Base-by-base conservation (phyloP, 1,140 invertebrate genomes). In the Aphaenogaster ashmeadi region DNA sequence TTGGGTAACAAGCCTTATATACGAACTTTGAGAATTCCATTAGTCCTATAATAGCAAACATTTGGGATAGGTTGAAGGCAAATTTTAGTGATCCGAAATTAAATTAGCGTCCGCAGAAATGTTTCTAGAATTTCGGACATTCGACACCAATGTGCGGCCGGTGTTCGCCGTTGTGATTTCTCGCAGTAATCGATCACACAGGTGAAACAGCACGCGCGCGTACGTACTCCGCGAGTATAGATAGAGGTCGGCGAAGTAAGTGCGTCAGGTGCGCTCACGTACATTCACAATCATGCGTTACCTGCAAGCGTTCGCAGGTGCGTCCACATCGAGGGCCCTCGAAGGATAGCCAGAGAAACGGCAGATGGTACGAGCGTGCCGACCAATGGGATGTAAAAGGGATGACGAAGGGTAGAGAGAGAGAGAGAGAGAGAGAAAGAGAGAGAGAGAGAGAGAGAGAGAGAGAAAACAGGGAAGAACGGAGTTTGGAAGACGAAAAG, bases 281-380 rank as follows among this genome's bases (percentile, higher is more conserved):
- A 52, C 62, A 44, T 56, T 77, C 38, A 47, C 79, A 86, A 11
- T 13, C 83, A 72, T 41, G 33, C 33, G 50, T 41, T 87, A 87
- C 33, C 69, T 69, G 75, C 44, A 8, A 60, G 58, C 71, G 33
- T 47, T 58, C 52, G 78, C 79, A 50, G 66, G 67, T 84, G 80
- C 69, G 80, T 74, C 54, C 71, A 60, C 33, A 18, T 75, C 69
- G 69, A 84, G 80, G 69, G 69, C 69, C 41, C 69, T 60, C 69
- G 41, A 75, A 74, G 80, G 80, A 84, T 74, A 75, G 69, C 27
- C 54, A 69, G 80, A 50, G 54, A 60, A 75, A 84, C 80, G 69
- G 80, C 80, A 84, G 80, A 84, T 84, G 80, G 54, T 75, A 60
- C 80, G 33, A 84, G n/a, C 52, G 80, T 83, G 66, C 54, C 66